Percentiles rank a stretch among this genome's conserved stretches.
phyloP scores from a whole-genome alignment of 2,113 vertebrate species.

The Daphoenositta chrysoptera region DNA sequence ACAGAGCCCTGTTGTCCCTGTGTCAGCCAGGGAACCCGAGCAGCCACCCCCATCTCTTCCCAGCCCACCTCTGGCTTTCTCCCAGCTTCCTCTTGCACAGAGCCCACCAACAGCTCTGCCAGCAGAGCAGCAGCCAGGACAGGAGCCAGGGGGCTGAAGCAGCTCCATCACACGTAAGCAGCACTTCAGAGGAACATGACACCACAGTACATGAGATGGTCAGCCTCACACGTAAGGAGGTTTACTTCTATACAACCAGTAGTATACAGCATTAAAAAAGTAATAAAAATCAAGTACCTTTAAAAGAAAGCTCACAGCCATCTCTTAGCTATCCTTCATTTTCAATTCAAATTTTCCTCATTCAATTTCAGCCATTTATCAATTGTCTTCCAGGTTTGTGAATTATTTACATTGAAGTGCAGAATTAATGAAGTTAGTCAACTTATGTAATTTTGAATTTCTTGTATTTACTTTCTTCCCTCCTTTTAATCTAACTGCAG shows the following conservation, averaged over 20 bases:
- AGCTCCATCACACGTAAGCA: background rate
- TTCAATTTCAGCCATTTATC: background rate
- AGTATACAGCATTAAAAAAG: background rate
- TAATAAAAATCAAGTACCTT: constrained; percentile 16
- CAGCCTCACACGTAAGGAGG: background rate
- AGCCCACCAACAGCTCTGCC: background rate
- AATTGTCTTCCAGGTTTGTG: background rate
- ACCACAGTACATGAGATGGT: background rate
- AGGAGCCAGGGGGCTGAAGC: background rate
- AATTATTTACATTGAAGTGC: constrained; percentile 39
- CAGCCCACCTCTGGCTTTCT: background rate
- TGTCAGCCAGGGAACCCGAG: background rate
- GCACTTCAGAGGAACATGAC: background rate
- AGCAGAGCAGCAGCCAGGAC: background rate
- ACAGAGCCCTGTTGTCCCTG: background rate
- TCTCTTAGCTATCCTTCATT: constrained; percentile 56
- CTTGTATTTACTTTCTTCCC: background rate
- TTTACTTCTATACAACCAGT: background rate
- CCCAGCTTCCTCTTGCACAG: background rate
- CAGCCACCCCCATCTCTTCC: background rate
- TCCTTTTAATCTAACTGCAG: constrained; percentile 29
- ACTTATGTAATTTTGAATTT: background rate
- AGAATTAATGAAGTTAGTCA: constrained; percentile 32
- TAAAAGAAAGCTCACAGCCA: constrained; percentile 22
- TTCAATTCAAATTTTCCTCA: background rate